A percentile compares a stretch with the other conserved stretches of the same genome.
Evolutionary conservation across 2,888 invertebrate species (phyloP).

Genomic region (Scaptomyza cyrtandrae): DNA sequence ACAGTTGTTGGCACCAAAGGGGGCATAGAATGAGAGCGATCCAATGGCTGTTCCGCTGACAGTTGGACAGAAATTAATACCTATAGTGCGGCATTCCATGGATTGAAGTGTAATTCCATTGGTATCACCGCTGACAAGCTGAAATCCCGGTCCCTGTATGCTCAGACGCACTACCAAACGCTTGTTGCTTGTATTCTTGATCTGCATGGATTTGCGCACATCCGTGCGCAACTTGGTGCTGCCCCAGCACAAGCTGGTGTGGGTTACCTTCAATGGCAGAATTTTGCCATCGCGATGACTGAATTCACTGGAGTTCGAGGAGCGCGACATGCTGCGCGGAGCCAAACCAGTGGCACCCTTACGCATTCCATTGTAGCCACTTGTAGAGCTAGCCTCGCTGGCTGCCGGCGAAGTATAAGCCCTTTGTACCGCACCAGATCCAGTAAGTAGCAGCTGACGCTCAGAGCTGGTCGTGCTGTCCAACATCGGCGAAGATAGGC

Average conservation of each 20-base stretch:
- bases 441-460: constrained; percentile 56
- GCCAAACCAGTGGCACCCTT: constrained; percentile 28
- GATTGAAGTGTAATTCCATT: constrained; percentile 85
- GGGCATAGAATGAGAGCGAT: constrained; percentile 86
- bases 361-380: constrained; percentile 41
- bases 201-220: constrained; percentile 85
- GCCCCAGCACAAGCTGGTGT: constrained; percentile 87
- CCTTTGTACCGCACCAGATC: constrained; percentile 39
- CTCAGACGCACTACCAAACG: constrained; percentile 86
- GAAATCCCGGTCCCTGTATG: constrained; percentile 85
- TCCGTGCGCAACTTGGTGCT: constrained; percentile 86
- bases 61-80: constrained; percentile 86
- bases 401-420: constrained; percentile 70
- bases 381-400: constrained; percentile 67
- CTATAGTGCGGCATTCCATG: constrained; percentile 86
- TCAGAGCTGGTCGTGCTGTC: constrained; percentile 80
- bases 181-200: constrained; percentile 86
- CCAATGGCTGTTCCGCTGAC: constrained; percentile 86
- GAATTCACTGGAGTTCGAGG: constrained; percentile 83
- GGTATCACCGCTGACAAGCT: constrained; percentile 81
- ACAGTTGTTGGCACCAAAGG: constrained; percentile 71
- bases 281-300: constrained; percentile 81
- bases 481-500: constrained; percentile 71
- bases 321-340: constrained; percentile 81
- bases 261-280: constrained; percentile 86